Conservation (phyloP, 2,113 vertebrate species). For the Thamnaconus septentrionalis region DNA sequence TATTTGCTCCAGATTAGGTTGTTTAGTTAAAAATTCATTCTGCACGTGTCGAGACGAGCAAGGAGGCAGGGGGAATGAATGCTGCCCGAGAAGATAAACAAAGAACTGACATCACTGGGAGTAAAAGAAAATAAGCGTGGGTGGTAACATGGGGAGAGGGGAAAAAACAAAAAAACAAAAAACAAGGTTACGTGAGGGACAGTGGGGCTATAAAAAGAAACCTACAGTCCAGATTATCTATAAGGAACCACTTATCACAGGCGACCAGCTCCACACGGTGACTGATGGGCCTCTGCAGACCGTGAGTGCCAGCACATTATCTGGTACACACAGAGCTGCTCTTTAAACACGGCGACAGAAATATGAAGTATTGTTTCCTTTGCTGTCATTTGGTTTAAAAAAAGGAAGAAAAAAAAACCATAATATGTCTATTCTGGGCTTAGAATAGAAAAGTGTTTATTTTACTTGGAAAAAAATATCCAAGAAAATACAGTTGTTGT, state of each 20-base stretch:
- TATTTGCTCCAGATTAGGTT: slow-evolving; percentile 4
- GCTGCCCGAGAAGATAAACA: slow-evolving; percentile 18
- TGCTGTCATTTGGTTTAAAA: slow-evolving; percentile 35
- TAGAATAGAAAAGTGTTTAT: slow-evolving; percentile 36
- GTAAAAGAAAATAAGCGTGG: slow-evolving; percentile 32
- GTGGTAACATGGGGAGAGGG: slow-evolving; percentile 15
- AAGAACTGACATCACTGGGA: slow-evolving; percentile 22
- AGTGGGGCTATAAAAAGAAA: slow-evolving; percentile 69
- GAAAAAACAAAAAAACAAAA: slow-evolving; percentile 30
- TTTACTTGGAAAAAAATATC: slow-evolving; percentile 21
- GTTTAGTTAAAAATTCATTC: slow-evolving; percentile 11
- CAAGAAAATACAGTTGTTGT: background rate
- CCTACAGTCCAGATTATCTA: slow-evolving; percentile 76
- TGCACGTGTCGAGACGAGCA: slow-evolving; percentile 2
- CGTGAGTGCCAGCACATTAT: slow-evolving; percentile 63
- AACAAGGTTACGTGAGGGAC: slow-evolving; percentile 72
- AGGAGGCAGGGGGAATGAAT: background rate
- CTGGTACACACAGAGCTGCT: slow-evolving; percentile 72
- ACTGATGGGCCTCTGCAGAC: slow-evolving; percentile 70
- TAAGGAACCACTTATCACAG: slow-evolving; percentile 78
- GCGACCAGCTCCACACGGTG: slow-evolving; percentile 70
- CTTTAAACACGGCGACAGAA: slow-evolving; percentile 73
- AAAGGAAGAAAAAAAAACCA: slow-evolving; percentile 13
- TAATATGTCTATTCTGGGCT: slow-evolving; percentile 50
- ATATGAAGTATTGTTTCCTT: slow-evolving; percentile 69